A percentile compares a stretch with the other conserved stretches of the same genome.
These are phyloP conservation scores for Taphrorychus bicolor DNA, from an alignment of 2,888 invertebrate genomes.

Conservation along the genomic window DNA sequence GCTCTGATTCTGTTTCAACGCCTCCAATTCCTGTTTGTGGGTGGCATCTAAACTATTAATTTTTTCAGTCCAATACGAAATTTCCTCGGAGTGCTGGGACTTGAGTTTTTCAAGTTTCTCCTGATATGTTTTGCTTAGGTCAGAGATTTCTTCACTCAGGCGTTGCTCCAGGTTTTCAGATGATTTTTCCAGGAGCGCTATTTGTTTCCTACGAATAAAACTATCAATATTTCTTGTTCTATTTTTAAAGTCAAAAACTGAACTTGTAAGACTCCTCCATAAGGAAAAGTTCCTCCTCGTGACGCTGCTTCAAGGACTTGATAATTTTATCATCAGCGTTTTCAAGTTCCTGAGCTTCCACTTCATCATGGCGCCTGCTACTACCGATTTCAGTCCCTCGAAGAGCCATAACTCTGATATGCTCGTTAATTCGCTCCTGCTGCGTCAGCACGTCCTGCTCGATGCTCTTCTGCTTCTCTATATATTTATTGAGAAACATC, in stretches of 20 bases:
- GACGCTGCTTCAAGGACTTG: constrained; percentile 63
- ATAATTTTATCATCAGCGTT: constrained; percentile 56
- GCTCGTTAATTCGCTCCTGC: constrained; percentile 68
- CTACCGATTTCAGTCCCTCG: neutral
- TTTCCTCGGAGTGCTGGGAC: constrained; percentile 50
- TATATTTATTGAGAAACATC: constrained; percentile 63
- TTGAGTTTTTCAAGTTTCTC: constrained; percentile 60
- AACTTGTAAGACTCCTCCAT: constrained; percentile 71
- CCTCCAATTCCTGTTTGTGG: constrained; percentile 55
- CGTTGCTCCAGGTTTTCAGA: constrained; percentile 65
- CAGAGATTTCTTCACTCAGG: constrained; percentile 67
- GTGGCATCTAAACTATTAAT: constrained; percentile 50
- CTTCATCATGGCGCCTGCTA: neutral
- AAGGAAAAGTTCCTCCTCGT: constrained; percentile 68
- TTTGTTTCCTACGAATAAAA: constrained; percentile 62
- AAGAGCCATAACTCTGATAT: constrained; percentile 56
- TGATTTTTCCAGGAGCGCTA: constrained; percentile 66
- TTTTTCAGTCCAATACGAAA: constrained; percentile 52
- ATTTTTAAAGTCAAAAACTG: neutral
- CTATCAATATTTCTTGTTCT: neutral
- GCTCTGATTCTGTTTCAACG: constrained; percentile 64
- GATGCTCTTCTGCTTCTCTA: constrained; percentile 65
- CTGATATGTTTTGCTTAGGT: constrained; percentile 61
- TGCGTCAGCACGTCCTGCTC: constrained; percentile 67
- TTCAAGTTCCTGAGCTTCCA: constrained; percentile 52